Conservation (phyloP, 2,797 vertebrate species). For the Pteropus rufus region DNA sequence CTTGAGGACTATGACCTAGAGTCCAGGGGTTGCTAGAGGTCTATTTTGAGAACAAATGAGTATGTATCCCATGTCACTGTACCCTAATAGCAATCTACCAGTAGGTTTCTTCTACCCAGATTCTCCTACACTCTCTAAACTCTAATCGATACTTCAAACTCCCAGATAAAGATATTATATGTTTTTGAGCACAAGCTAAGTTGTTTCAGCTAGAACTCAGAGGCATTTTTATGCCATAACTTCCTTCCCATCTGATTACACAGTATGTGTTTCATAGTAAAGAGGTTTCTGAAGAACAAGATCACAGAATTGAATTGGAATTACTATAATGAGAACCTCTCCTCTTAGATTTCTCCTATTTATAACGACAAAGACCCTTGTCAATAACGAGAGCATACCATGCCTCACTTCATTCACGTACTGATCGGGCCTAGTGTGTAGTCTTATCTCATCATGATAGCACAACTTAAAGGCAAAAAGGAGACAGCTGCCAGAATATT, state of each 20-base stretch:
- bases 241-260: constrained; percentile 24
- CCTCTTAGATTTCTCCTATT: constrained; percentile 29
- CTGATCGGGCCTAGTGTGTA: not conserved
- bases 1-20: not conserved
- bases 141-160: not conserved
- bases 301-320: constrained; percentile 38
- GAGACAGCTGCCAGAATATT: constrained; percentile 75
- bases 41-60: not conserved
- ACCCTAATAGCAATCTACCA: not conserved
- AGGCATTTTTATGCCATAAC: constrained; percentile 20
- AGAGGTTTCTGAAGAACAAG: constrained; percentile 44
- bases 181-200: not conserved
- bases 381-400: not conserved
- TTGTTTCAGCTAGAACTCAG: constrained; percentile 49
- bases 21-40: not conserved
- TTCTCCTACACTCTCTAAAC: constrained; percentile 33
- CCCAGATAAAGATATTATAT: not conserved
- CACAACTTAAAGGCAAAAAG: constrained; percentile 68
- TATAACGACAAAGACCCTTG: constrained; percentile 40
- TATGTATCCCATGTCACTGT: not conserved
- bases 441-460: constrained; percentile 71
- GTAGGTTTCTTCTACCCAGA: not conserved
- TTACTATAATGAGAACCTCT: constrained; percentile 15
- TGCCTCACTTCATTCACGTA: constrained; percentile 27
- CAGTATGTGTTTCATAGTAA: constrained; percentile 24